A percentile compares a stretch with the other conserved stretches of the same genome.
phyloP scores from a whole-genome alignment of 2,797 vertebrate genomes.

The Lemur catta region DNA sequence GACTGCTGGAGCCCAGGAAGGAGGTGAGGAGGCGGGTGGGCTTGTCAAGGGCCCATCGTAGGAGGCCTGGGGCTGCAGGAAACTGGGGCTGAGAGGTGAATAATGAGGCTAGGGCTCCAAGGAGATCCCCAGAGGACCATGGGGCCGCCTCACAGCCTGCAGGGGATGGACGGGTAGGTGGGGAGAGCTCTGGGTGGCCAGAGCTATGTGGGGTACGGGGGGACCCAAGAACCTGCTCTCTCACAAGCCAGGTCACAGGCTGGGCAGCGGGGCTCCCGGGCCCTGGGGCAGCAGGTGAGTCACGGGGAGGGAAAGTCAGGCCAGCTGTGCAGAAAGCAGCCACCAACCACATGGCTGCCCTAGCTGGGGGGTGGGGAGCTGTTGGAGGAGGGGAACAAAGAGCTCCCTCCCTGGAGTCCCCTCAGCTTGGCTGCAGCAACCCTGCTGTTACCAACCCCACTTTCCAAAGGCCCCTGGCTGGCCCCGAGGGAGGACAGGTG shows the following conservation, averaged over 20 bases:
- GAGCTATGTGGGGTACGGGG: not conserved
- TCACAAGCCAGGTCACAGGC: not conserved
- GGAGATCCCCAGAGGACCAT: not conserved
- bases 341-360: not conserved
- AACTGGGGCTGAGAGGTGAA: not conserved
- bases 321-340: not conserved
- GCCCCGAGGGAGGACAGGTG: not conserved
- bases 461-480: not conserved
- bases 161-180: not conserved
- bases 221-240: not conserved
- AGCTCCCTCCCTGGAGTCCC: not conserved
- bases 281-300: slow-evolving; percentile 14
- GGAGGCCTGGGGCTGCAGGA: not conserved
- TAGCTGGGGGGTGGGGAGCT: not conserved
- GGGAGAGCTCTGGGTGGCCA: not conserved
- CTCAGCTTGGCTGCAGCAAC: not conserved
- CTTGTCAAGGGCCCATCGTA: not conserved
- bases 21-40: not conserved
- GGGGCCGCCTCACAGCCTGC: not conserved
- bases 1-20: not conserved
- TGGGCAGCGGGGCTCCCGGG: not conserved
- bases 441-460: not conserved
- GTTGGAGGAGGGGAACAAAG: not conserved
- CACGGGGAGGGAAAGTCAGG: not conserved
- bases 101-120: not conserved